Evolutionary conservation across 2,113 vertebrate genomes (phyloP).

Genomic region (Caranx melampygus): DNA sequence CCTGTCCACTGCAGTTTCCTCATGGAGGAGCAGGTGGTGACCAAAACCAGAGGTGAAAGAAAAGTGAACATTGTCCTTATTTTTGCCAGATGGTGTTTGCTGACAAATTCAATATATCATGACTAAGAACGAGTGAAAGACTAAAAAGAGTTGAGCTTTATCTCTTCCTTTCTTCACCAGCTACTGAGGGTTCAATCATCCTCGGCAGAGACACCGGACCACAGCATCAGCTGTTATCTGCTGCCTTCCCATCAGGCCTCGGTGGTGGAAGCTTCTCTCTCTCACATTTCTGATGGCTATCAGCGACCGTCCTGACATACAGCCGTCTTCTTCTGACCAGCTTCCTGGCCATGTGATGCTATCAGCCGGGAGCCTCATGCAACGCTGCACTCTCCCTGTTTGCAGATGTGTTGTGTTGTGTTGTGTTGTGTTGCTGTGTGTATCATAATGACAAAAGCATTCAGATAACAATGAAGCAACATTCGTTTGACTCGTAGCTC

Average conservation of each 20-base stretch:
- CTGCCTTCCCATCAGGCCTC: conserved; percentile 64
- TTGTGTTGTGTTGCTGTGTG: background rate
- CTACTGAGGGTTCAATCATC: conserved; percentile 48
- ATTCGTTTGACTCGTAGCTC: background rate
- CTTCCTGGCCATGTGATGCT: conserved; percentile 56
- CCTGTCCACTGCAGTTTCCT: too few species aligned
- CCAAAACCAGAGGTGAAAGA: background rate
- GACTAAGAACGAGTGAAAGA: background rate
- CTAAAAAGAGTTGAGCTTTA: conserved; percentile 5
- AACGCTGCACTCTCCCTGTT: conserved; percentile 46
- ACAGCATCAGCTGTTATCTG: conserved; percentile 70
- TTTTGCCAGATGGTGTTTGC: too few species aligned
- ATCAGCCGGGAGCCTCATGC: conserved; percentile 38
- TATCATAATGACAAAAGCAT: conserved; percentile 24
- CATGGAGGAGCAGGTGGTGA: background rate
- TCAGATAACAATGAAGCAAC: conserved; percentile 47
- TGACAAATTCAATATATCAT: background rate
- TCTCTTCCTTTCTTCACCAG: conserved; percentile 41
- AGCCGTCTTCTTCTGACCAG: conserved; percentile 52
- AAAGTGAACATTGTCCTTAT: background rate
- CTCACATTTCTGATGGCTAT: conserved; percentile 66
- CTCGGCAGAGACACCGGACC: conserved; percentile 45
- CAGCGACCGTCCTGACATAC: conserved; percentile 43
- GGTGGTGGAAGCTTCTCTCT: conserved; percentile 45
- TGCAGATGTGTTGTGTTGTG: conserved; percentile 19